Conservation (phyloP, 1,140 invertebrate species). For the Hycleus phaleratus region DNA sequence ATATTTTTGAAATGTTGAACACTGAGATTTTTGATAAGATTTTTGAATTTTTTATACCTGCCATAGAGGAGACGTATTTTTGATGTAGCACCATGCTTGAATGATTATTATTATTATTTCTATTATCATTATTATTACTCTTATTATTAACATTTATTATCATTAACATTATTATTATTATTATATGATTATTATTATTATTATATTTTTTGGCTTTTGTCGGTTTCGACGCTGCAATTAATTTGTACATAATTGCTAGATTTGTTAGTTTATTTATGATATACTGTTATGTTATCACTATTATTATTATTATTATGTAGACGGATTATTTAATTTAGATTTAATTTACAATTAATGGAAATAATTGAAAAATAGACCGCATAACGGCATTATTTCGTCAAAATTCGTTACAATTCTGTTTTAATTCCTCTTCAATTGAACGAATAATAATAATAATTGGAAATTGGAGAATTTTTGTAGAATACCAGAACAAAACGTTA, state of each 20-base stretch:
- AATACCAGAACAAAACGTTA: slow-evolving; percentile 21
- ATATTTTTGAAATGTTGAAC: slow-evolving; percentile 15
- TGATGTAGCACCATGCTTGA: slow-evolving; percentile 14
- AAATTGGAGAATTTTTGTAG: background rate
- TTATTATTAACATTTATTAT: background rate
- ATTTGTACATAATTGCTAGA: slow-evolving; percentile 11
- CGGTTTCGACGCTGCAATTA: slow-evolving; percentile 2
- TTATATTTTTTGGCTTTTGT: slow-evolving; percentile 4
- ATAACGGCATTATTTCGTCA: too few species aligned
- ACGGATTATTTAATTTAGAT: background rate
- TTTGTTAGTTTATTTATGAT: slow-evolving; percentile 14
- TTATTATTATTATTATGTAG: slow-evolving; percentile 9
- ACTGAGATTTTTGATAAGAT: slow-evolving; percentile 21
- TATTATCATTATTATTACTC: background rate
- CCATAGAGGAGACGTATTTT: slow-evolving; percentile 14
- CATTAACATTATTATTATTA: too few species aligned
- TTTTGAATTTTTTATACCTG: slow-evolving; percentile 28
- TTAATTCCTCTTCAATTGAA: too few species aligned
- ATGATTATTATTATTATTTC: background rate
- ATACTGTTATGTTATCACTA: background rate
- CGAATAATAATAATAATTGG: too few species aligned
- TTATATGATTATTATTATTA: background rate
- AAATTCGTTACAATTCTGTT: too few species aligned
- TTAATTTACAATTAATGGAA: too few species aligned
- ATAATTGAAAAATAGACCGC: too few species aligned